A percentile compares a stretch with the other conserved stretches of the same genome.
These are phyloP conservation scores for Podilymbus podiceps DNA, from an alignment of 2,113 vertebrate genomes.

Conservation along the genomic window DNA sequence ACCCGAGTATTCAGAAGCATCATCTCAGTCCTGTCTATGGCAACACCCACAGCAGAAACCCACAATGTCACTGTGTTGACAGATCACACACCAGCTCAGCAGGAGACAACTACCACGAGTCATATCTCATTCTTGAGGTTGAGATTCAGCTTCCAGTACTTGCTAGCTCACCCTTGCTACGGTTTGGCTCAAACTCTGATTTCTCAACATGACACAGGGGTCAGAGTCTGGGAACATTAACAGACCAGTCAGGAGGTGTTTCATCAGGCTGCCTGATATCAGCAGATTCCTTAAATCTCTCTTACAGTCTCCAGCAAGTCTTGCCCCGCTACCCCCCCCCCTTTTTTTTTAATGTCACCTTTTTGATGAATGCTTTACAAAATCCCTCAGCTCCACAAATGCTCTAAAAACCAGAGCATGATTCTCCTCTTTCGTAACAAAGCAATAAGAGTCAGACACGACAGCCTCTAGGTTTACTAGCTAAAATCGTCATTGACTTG, in stretches of 20 bases:
- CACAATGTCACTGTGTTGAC: neutral
- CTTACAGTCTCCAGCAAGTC: neutral
- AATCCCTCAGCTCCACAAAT: neutral
- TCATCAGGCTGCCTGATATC: neutral
- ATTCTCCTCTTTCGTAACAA: neutral
- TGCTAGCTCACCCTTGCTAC: neutral
- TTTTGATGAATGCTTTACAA: neutral
- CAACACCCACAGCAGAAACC: neutral
- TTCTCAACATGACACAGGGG: neutral
- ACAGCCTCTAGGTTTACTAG: neutral
- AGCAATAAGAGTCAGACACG: neutral
- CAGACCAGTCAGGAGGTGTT: neutral
- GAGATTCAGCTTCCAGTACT: neutral
- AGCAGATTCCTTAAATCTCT: neutral
- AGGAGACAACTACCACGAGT: neutral
- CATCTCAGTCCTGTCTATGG: neutral
- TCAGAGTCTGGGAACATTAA: neutral
- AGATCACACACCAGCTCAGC: neutral
- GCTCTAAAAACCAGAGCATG: neutral
- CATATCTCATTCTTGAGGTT: rapidly evolving
- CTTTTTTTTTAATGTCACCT: neutral
- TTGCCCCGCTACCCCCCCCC: too few species aligned
- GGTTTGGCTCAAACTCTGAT: neutral
- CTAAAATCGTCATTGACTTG: neutral
- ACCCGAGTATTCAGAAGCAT: neutral